Evolutionary conservation across 1,140 invertebrate genomes (phyloP).

Genomic region (Leptoteleia sp.): DNA sequence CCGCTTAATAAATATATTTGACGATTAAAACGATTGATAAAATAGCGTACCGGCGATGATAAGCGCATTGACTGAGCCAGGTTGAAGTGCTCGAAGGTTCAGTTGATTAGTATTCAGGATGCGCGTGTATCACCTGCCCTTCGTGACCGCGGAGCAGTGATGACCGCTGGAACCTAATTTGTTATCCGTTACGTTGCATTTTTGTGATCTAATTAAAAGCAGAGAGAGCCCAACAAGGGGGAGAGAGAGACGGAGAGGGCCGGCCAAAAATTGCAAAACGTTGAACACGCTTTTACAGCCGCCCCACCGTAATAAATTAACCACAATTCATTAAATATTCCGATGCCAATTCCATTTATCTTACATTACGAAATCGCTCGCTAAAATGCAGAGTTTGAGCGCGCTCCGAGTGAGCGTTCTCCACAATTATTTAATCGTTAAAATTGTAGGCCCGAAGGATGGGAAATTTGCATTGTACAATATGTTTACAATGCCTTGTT

Average conservation of each 20-base stretch:
- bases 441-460: constrained; percentile 7
- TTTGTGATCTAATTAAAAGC: constrained; percentile 62
- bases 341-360: constrained; percentile 32
- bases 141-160: constrained; percentile 57
- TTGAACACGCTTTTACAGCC: constrained; percentile 15
- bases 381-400: constrained; percentile 21
- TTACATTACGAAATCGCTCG: constrained; percentile 16
- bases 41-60: too few relatives aligned
- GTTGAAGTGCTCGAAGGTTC: constrained; percentile 4
- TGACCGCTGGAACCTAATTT: constrained; percentile 57
- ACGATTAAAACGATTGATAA: too few relatives aligned
- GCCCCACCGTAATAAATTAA: constrained; percentile 31
- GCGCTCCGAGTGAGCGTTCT: constrained; percentile 6
- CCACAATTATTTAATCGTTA: constrained; percentile 19
- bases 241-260: constrained; percentile 19
- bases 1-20: too few relatives aligned
- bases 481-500: too few relatives aligned
- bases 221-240: too few relatives aligned
- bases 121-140: constrained; percentile 60
- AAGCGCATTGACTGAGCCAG: too few relatives aligned
- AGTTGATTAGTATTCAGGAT: constrained; percentile 57
- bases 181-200: constrained; percentile 64
- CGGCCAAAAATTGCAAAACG: constrained; percentile 10
- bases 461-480: too few relatives aligned
- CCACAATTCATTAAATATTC: constrained; percentile 48